phyloP scores from a whole-genome alignment of 1,140 invertebrate genomes.

The Zeugodacus cucurbitae region DNA sequence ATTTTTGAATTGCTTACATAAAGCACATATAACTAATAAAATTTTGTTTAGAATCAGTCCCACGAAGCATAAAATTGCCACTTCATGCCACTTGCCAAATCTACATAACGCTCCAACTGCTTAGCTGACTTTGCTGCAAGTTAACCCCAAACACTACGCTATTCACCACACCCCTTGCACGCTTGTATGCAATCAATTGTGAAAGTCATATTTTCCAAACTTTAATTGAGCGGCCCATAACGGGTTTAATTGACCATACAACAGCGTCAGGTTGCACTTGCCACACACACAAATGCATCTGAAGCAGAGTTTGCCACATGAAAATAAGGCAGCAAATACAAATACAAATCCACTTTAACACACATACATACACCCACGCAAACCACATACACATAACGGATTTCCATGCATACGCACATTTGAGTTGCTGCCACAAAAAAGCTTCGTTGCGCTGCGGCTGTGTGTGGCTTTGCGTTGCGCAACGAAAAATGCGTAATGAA shows the following conservation, averaged over 20 bases:
- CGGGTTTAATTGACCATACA: slow-evolving; percentile 33
- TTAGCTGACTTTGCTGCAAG: background rate
- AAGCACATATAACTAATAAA: too few relatives aligned
- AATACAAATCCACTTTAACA: background rate
- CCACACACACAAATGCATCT: background rate
- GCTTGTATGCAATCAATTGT: background rate
- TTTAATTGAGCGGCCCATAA: slow-evolving; percentile 29
- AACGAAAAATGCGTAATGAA: slow-evolving; percentile 13
- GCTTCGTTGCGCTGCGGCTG: too few relatives aligned
- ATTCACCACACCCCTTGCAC: background rate
- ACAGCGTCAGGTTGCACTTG: background rate
- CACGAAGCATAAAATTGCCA: background rate
- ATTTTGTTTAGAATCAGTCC: background rate
- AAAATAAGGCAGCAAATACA: background rate
- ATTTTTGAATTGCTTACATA: background rate
- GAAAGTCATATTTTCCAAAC: slow-evolving; percentile 37
- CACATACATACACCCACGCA: background rate
- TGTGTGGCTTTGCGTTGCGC: background rate
- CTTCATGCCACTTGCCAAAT: background rate
- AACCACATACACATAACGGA: background rate
- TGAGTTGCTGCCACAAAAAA: background rate
- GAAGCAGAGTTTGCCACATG: background rate
- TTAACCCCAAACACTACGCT: background rate
- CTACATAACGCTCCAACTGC: background rate
- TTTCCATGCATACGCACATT: background rate